A percentile compares a stretch with the other conserved stretches of the same genome.
phyloP scores from a whole-genome alignment of 2,113 vertebrate species.

The Heloderma charlesbogerti region DNA sequence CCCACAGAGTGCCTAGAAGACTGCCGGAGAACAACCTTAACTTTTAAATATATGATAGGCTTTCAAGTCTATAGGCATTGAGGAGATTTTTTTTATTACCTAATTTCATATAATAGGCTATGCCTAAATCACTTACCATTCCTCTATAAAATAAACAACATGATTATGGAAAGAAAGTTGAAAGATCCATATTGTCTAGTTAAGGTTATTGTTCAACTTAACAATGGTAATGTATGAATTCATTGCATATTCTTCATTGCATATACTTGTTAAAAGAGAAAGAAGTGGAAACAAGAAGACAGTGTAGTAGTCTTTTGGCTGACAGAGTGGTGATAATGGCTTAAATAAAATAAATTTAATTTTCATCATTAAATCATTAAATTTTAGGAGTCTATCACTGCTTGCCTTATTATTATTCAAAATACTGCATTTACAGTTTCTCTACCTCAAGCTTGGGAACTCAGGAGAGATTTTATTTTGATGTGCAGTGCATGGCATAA shows the following conservation, averaged over 20 bases:
- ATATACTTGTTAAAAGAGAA: conserved; percentile 32
- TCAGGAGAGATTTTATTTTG: conserved; percentile 65
- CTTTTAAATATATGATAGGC: background rate
- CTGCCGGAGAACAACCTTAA: background rate
- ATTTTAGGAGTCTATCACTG: conserved; percentile 69
- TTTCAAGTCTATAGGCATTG: background rate
- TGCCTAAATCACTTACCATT: conserved; percentile 6
- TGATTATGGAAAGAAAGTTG: conserved; percentile 57
- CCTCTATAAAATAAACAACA: conserved; percentile 53
- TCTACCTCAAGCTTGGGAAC: conserved; percentile 54
- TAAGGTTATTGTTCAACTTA: conserved; percentile 69
- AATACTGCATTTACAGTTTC: conserved; percentile 61
- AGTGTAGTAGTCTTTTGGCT: conserved; percentile 56
- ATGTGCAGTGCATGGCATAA: conserved; percentile 54
- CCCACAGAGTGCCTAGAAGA: no score
- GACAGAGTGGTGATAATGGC: conserved; percentile 64
- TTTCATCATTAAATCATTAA: conserved; percentile 62
- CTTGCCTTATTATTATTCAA: conserved; percentile 70
- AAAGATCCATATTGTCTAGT: conserved; percentile 52
- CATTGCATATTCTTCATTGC: conserved; percentile 46
- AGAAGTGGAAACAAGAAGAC: background rate
- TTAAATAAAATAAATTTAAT: conserved; percentile 62
- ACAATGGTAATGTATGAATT: conserved; percentile 70
- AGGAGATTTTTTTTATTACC: background rate
- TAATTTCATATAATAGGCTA: background rate